A percentile compares a stretch with the other conserved stretches of the same genome.
Evolutionary conservation across 2,113 vertebrate genomes (phyloP).

Genomic region (Pedionomus torquatus): DNA sequence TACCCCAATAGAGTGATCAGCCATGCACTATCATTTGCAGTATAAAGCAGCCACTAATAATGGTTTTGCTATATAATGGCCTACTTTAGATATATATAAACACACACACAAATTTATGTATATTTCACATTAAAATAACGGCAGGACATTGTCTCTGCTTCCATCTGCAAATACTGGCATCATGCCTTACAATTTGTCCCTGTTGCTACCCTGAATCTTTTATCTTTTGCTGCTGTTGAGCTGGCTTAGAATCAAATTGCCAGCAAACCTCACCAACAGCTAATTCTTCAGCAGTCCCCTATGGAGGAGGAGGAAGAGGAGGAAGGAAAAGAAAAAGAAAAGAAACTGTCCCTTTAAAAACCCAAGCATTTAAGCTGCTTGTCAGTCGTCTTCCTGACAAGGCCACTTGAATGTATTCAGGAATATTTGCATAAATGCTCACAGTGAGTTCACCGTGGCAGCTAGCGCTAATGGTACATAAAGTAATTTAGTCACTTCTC

Average conservation of each 20-base stretch:
- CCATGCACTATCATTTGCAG: neutral
- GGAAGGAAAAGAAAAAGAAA: neutral
- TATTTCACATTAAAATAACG: neutral
- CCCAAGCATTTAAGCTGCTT: slow-evolving; percentile 73
- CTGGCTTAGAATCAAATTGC: neutral
- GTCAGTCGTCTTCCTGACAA: slow-evolving; percentile 80
- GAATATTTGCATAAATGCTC: slow-evolving; percentile 83
- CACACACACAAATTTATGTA: neutral
- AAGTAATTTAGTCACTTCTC: slow-evolving; percentile 86
- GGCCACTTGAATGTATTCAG: slow-evolving; percentile 78
- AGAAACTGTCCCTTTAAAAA: slow-evolving; percentile 55
- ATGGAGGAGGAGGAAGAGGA: neutral
- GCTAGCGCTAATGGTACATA: slow-evolving; percentile 82
- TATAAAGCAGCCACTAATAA: neutral
- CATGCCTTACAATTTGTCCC: neutral
- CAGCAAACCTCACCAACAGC: neutral
- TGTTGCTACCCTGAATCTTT: neutral
- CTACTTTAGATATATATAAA: neutral
- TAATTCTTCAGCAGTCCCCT: neutral
- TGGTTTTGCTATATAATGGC: neutral
- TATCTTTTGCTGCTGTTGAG: neutral
- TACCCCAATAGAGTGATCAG: neutral
- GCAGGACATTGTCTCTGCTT: neutral
- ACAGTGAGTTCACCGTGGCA: slow-evolving; percentile 77
- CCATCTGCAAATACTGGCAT: neutral